Conservation (phyloP, 92 coral and sea anemone genomes). For the Zoanthus sansibaricus region DNA sequence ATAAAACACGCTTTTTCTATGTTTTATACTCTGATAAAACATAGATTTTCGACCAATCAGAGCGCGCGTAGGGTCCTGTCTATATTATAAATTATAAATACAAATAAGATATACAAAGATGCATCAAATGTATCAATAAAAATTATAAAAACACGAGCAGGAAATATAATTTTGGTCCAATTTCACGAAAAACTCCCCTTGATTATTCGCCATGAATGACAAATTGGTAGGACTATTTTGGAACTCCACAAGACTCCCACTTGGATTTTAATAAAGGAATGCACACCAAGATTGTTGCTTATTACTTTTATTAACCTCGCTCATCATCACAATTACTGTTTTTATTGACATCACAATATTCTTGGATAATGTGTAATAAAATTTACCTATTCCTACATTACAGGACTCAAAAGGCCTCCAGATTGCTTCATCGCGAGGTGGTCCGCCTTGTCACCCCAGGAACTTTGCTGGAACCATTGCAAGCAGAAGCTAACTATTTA, state of each 20-base stretch:
- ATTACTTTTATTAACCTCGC: no score
- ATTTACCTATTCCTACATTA: not conserved
- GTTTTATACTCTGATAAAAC: no score
- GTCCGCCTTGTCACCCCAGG: slow-evolving; percentile 93
- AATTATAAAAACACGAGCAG: not conserved
- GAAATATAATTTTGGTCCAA: not conserved
- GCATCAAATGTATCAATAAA: no score
- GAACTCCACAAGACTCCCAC: not conserved
- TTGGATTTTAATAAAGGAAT: not conserved
- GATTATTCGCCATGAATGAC: not conserved
- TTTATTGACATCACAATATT: no score
- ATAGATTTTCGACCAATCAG: no score
- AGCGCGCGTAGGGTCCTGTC: no score
- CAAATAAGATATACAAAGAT: no score
- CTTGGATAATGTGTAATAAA: not conserved
- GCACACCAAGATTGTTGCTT: no score
- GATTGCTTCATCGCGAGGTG: slow-evolving; percentile 83
- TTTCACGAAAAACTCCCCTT: not conserved
- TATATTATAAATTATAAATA: no score
- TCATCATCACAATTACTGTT: no score
- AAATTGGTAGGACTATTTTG: no score
- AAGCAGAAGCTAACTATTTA: slow-evolving; percentile 87
- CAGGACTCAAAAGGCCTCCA: slow-evolving; percentile 79
- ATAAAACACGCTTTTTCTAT: no score
- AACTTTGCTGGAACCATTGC: slow-evolving; percentile 80